Percentiles rank a stretch among this genome's conserved stretches.
Evolutionary conservation across 2,888 invertebrate species (phyloP).

Genomic region (Pheosia tremula): DNA sequence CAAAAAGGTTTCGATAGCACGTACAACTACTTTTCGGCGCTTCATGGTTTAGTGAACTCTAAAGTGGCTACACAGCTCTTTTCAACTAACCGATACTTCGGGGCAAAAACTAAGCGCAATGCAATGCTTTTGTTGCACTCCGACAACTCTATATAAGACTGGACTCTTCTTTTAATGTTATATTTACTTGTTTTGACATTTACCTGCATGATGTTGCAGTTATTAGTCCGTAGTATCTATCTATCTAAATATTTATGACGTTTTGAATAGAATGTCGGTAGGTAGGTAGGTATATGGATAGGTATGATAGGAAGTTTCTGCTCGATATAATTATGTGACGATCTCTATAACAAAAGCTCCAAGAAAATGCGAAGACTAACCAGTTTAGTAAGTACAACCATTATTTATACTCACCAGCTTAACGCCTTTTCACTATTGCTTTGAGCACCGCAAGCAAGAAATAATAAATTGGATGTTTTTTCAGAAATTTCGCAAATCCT

Average conservation of each 20-base stretch:
- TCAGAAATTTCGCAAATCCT: background rate
- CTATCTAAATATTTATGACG: too few relatives aligned
- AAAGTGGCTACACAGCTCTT: slow-evolving; percentile 28
- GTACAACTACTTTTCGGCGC: slow-evolving; percentile 19
- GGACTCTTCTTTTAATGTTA: background rate
- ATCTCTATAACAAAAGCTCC: too few relatives aligned
- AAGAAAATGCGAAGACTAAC: background rate
- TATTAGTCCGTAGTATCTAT: background rate
- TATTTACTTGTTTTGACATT: slow-evolving; percentile 1
- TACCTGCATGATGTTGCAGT: background rate
- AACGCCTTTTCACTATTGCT: background rate
- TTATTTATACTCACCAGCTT: background rate
- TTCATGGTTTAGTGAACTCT: slow-evolving; percentile 37
- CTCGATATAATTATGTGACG: too few relatives aligned
- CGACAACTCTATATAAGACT: slow-evolving; percentile 12
- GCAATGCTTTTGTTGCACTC: slow-evolving; percentile 24
- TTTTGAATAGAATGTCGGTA: too few relatives aligned
- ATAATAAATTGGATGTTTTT: background rate
- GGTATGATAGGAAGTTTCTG: too few relatives aligned
- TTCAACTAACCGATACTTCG: slow-evolving; percentile 29
- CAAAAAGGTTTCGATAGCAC: slow-evolving; percentile 19
- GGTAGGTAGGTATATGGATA: too few relatives aligned
- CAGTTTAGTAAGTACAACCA: background rate
- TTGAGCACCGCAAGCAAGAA: background rate
- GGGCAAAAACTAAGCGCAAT: slow-evolving; percentile 25